phyloP scores from a whole-genome alignment of 2,888 invertebrate species.

The Agrotis puta region DNA sequence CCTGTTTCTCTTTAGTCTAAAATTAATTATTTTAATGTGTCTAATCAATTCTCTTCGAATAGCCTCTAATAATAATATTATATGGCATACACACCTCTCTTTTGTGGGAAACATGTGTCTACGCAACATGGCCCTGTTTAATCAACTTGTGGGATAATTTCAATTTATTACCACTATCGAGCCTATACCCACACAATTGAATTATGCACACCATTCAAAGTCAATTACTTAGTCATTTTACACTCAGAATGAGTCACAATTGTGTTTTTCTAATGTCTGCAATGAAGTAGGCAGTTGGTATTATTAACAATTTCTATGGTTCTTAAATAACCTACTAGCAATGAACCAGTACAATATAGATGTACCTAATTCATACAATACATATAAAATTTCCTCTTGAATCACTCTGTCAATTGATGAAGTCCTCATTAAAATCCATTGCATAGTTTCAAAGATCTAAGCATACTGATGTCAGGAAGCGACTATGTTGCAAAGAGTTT shows the following conservation, averaged over 20 bases:
- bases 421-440: too few relatives aligned
- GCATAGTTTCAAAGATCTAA: too few relatives aligned
- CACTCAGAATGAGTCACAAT: slow-evolving; percentile 57
- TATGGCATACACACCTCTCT: neutral
- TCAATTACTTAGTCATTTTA: slow-evolving; percentile 60
- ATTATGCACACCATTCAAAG: slow-evolving; percentile 36
- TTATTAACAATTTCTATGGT: slow-evolving; percentile 37
- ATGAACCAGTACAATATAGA: too few relatives aligned
- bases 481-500: neutral
- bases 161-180: slow-evolving; percentile 31
- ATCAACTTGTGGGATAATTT: slow-evolving; percentile 17
- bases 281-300: slow-evolving; percentile 32
- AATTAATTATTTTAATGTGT: slow-evolving; percentile 11
- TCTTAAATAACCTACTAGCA: slow-evolving; percentile 1
- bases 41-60: slow-evolving; percentile 5
- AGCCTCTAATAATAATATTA: neutral
- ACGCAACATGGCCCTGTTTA: neutral
- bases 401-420: too few relatives aligned
- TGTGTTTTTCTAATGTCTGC: slow-evolving; percentile 50
- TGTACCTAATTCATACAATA: too few relatives aligned
- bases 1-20: slow-evolving; percentile 51
- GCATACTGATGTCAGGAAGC: too few relatives aligned
- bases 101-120: slow-evolving; percentile 5
- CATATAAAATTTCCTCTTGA: too few relatives aligned
- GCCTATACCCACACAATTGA: slow-evolving; percentile 24